phyloP scores from a whole-genome alignment of 2,797 vertebrate genomes.

The Thripadectes ignobilis region DNA sequence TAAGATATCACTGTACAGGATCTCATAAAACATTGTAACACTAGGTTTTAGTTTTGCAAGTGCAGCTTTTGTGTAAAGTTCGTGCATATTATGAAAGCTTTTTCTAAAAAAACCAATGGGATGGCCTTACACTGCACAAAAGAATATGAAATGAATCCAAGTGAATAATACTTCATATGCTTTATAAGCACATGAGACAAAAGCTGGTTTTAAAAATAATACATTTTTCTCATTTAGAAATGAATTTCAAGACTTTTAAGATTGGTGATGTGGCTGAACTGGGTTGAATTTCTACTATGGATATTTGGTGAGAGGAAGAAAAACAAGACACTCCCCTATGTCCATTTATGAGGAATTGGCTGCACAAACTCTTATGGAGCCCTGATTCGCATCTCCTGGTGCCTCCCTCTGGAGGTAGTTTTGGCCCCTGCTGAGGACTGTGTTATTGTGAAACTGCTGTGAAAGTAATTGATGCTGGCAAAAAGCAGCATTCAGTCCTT shows the following conservation, averaged over 20 bases:
- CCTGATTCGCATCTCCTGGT: neutral
- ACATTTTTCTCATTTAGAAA: neutral
- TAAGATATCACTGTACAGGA: neutral
- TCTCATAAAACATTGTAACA: neutral
- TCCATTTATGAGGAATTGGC: neutral
- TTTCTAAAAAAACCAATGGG: neutral
- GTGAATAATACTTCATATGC: neutral
- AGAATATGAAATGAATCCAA: neutral
- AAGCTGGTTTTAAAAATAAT: rapidly evolving
- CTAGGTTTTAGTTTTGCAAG: neutral
- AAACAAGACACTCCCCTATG: neutral
- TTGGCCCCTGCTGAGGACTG: neutral
- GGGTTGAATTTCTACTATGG: neutral
- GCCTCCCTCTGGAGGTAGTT: neutral
- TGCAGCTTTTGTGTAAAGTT: neutral
- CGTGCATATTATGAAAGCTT: neutral
- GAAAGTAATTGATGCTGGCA: neutral
- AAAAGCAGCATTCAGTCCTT: neutral
- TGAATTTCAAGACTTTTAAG: neutral
- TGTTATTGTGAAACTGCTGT: neutral
- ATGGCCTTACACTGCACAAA: neutral
- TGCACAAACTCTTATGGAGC: neutral
- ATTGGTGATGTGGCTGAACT: neutral
- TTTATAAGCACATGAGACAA: neutral
- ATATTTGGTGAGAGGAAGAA: neutral